Evolutionary conservation across 2,797 vertebrate genomes (phyloP).

Genomic region (Cottoperca gobio): DNA sequence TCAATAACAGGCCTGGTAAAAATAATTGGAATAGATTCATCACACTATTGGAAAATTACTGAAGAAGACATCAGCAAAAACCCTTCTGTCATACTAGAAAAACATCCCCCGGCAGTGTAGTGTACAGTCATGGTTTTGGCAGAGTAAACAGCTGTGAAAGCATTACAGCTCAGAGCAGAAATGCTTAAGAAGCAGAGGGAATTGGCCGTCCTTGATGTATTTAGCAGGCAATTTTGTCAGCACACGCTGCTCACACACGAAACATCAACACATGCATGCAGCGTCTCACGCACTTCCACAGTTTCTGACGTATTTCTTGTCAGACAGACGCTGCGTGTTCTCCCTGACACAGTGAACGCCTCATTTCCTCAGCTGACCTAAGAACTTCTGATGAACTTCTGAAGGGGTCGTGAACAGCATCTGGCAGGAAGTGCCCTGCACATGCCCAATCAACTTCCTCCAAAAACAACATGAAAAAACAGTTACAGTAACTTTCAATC

Average conservation of each 20-base stretch:
- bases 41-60: constrained; percentile 54
- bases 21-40: constrained; percentile 14
- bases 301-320: constrained; percentile 44
- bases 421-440: constrained; percentile 10
- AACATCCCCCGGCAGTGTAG: constrained; percentile 33
- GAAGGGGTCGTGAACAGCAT: not conserved
- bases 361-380: constrained; percentile 19
- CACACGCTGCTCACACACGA: constrained; percentile 10
- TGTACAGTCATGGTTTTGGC: constrained; percentile 64
- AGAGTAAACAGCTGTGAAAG: constrained; percentile 60
- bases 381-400: constrained; percentile 34
- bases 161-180: constrained; percentile 46
- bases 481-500: not conserved
- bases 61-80: constrained; percentile 53
- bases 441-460: constrained; percentile 26
- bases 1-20: not conserved
- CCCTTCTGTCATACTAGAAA: constrained; percentile 5
- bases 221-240: constrained; percentile 41
- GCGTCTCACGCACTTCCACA: constrained; percentile 23
- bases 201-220: constrained; percentile 41
- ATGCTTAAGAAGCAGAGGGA: constrained; percentile 54
- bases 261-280: constrained; percentile 32
- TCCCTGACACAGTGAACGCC: constrained; percentile 16
- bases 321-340: constrained; percentile 27
- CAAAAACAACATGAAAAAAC: not conserved